Percentiles rank a stretch among this genome's conserved stretches.
These are phyloP conservation scores for Polydrusus cervinus DNA, from an alignment of 2,888 invertebrate species.

Conservation along the genomic window DNA sequence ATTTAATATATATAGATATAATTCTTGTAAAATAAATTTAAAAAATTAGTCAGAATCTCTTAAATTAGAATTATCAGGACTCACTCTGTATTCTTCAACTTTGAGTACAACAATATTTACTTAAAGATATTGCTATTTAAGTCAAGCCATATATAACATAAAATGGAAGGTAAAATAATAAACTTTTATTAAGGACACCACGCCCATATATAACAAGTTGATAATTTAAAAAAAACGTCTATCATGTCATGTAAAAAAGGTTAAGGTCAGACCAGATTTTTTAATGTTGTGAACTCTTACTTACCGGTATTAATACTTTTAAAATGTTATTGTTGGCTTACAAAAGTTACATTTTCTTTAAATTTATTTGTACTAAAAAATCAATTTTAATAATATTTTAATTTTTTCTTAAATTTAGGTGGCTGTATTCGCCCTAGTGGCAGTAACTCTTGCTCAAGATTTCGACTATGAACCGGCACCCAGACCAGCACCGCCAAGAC, in stretches of 20 bases:
- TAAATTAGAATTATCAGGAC: too few relatives aligned
- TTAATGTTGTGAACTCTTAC: background rate
- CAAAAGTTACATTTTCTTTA: too few relatives aligned
- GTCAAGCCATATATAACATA: background rate
- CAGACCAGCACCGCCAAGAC: constrained; percentile 72
- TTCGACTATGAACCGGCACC: constrained; percentile 71
- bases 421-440: constrained; percentile 66
- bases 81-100: too few relatives aligned
- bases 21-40: too few relatives aligned
- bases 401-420: constrained; percentile 60
- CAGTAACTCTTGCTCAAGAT: constrained; percentile 73
- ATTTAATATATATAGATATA: too few relatives aligned
- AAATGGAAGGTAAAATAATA: background rate
- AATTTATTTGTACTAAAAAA: too few relatives aligned
- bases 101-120: too few relatives aligned
- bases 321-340: background rate
- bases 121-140: too few relatives aligned
- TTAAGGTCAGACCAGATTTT: constrained; percentile 27
- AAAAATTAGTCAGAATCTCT: too few relatives aligned
- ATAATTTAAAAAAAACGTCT: constrained; percentile 11
- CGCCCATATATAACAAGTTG: constrained; percentile 21
- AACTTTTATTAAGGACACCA: constrained; percentile 9
- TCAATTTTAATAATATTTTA: background rate
- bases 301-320: background rate
- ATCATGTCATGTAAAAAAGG: constrained; percentile 21